These are phyloP conservation scores for Xanthorhoe designata DNA, from an alignment of 2,888 invertebrate species.

Conservation along the genomic window DNA sequence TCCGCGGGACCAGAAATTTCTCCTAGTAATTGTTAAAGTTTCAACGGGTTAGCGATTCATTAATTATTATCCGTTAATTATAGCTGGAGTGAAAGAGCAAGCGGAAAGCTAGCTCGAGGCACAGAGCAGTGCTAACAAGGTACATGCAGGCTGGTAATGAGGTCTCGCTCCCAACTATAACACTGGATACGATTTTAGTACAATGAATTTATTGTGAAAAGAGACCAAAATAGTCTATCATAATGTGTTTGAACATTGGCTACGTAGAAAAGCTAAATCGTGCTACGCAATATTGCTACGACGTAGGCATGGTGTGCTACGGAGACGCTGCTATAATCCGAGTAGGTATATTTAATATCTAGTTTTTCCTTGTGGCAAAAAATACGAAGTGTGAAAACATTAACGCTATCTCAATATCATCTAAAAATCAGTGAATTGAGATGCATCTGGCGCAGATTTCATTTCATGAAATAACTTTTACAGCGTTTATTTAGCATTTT, in stretches of 20 bases:
- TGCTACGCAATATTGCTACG: slow-evolving; percentile 7
- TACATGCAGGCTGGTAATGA: slow-evolving; percentile 28
- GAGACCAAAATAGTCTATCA: too few species aligned
- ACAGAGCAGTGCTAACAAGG: slow-evolving; percentile 11
- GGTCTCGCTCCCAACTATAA: slow-evolving; percentile 9
- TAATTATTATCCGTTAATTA: slow-evolving; percentile 64
- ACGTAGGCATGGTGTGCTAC: slow-evolving; percentile 2
- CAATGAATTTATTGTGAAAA: not conserved
- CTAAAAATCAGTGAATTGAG: slow-evolving; percentile 9
- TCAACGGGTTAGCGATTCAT: slow-evolving; percentile 34
- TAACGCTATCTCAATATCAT: not conserved
- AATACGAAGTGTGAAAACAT: not conserved
- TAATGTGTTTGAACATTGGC: too few species aligned
- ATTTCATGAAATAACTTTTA: slow-evolving; percentile 37
- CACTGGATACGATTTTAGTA: slow-evolving; percentile 4
- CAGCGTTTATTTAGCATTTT: slow-evolving; percentile 36
- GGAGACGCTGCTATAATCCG: not conserved
- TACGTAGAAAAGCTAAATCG: not conserved
- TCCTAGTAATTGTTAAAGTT: slow-evolving; percentile 21
- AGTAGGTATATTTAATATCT: not conserved
- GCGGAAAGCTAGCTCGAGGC: slow-evolving; percentile 14
- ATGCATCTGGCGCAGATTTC: slow-evolving; percentile 3
- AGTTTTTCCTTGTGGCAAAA: not conserved
- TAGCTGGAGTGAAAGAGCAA: slow-evolving; percentile 28
- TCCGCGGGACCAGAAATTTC: slow-evolving; percentile 5